Conservation (phyloP, 2,888 invertebrate species). For the Epirrita christyi region DNA sequence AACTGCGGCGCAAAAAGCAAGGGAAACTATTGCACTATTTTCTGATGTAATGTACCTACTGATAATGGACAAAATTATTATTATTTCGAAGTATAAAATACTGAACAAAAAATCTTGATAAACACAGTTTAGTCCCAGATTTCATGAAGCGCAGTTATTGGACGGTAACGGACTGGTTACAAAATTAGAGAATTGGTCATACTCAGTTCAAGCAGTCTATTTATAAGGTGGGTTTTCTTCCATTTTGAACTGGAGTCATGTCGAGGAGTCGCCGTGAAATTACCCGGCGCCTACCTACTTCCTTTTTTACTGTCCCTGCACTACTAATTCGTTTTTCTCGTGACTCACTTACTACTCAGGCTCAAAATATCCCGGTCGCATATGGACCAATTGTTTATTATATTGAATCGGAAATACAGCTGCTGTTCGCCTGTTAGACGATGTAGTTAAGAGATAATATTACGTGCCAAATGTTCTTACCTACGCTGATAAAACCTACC, state of each 20-base stretch:
- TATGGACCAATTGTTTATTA: constrained; percentile 42
- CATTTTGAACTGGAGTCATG: constrained; percentile 65
- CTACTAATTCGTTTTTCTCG: constrained; percentile 64
- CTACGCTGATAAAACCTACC: too few relatives aligned
- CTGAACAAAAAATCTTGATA: constrained; percentile 3
- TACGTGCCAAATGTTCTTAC: constrained; percentile 24
- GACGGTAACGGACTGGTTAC: constrained; percentile 44
- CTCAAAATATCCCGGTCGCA: constrained; percentile 58
- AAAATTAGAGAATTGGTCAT: constrained; percentile 81
- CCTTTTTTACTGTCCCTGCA: constrained; percentile 68
- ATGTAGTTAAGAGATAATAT: constrained; percentile 25
- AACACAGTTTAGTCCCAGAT: constrained; percentile 25
- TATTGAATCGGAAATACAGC: constrained; percentile 37
- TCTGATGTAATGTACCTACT: too few relatives aligned
- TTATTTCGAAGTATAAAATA: constrained; percentile 1
- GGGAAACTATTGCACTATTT: too few relatives aligned
- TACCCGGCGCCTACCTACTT: constrained; percentile 74
- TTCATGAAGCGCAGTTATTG: constrained; percentile 30
- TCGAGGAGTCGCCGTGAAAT: constrained; percentile 66
- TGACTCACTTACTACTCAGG: constrained; percentile 70
- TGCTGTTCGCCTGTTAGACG: too few relatives aligned
- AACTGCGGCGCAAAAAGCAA: too few relatives aligned
- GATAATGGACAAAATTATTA: background rate
- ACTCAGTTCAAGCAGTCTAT: constrained; percentile 63
- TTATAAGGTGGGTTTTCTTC: constrained; percentile 72